These are phyloP conservation scores for Anthopleura xanthogrammica DNA, from an alignment of 92 coral and sea anemone species.

Conservation along the genomic window DNA sequence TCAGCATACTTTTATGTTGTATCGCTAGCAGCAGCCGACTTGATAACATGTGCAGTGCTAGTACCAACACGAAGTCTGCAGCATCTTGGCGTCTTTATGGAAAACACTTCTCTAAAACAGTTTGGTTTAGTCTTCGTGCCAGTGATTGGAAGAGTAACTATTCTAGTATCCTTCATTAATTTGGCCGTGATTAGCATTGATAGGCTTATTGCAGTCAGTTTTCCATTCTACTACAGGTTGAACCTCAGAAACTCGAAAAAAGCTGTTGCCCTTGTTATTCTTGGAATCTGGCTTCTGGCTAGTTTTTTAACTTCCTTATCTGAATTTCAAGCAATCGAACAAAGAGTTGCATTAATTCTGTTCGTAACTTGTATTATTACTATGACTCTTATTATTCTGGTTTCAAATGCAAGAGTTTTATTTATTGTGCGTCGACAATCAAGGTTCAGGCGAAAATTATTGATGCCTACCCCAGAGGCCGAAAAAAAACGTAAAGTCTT, in stretches of 20 bases:
- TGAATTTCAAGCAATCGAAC: slow-evolving; percentile 44
- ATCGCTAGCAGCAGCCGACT: slow-evolving; percentile 66
- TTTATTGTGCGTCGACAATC: slow-evolving; percentile 23
- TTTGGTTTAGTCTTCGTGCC: slow-evolving; percentile 28
- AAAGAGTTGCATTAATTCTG: slow-evolving; percentile 36
- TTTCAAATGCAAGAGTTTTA: slow-evolving; percentile 11
- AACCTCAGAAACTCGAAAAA: slow-evolving; percentile 35
- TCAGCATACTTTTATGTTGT: slow-evolving; percentile 63
- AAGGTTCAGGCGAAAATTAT: slow-evolving; percentile 8
- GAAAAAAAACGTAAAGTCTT: too few species aligned
- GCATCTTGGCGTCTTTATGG: slow-evolving; percentile 33
- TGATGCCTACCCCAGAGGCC: not conserved
- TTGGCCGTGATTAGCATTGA: slow-evolving; percentile 58
- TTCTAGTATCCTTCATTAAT: slow-evolving; percentile 54
- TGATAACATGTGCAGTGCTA: slow-evolving; percentile 46
- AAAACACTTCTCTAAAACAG: not conserved
- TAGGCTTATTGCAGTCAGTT: slow-evolving; percentile 54
- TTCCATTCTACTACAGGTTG: slow-evolving; percentile 57
- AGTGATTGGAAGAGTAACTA: slow-evolving; percentile 47
- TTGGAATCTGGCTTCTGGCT: slow-evolving; percentile 45
- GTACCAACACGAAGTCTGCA: slow-evolving; percentile 65
- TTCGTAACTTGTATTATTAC: slow-evolving; percentile 56
- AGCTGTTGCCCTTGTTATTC: slow-evolving; percentile 31
- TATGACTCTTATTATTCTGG: slow-evolving; percentile 44
- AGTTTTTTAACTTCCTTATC: slow-evolving; percentile 48